phyloP scores from a whole-genome alignment of 2,113 vertebrate genomes.

The Thamnaconus septentrionalis region DNA sequence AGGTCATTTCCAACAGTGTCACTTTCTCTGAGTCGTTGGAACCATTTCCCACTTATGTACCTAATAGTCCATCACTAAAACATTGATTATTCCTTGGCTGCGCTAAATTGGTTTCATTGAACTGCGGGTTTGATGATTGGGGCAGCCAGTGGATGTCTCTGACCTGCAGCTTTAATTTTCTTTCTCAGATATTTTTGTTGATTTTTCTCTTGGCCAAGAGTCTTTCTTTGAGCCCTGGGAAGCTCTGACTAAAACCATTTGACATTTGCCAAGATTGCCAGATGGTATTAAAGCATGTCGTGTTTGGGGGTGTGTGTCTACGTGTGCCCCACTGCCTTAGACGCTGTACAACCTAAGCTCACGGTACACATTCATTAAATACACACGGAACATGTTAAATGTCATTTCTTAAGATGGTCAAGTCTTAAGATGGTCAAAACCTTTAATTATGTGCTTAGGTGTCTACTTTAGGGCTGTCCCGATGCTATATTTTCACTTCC shows the following conservation, averaged over 20 bases:
- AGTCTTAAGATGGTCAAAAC: too few relatives aligned
- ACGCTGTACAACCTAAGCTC: not conserved
- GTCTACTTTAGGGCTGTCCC: too few relatives aligned
- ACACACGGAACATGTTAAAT: slow-evolving; percentile 1
- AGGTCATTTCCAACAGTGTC: too few relatives aligned
- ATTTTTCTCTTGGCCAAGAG: slow-evolving; percentile 30
- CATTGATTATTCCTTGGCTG: slow-evolving; percentile 7
- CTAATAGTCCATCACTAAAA: slow-evolving; percentile 2
- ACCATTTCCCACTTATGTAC: too few relatives aligned
- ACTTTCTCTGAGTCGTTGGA: not conserved
- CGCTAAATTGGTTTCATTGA: slow-evolving; percentile 13
- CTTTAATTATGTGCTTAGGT: too few relatives aligned
- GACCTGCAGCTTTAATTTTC: slow-evolving; percentile 27
- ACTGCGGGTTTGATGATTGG: slow-evolving; percentile 9
- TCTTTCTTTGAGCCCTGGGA: slow-evolving; percentile 11
- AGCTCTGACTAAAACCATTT: slow-evolving; percentile 26
- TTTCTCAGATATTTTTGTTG: slow-evolving; percentile 28
- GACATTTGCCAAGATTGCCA: slow-evolving; percentile 46
- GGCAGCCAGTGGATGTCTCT: not conserved
- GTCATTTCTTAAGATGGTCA: not conserved
- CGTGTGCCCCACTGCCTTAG: not conserved
- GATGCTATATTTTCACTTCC: too few relatives aligned
- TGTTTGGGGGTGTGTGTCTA: not conserved
- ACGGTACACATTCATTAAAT: slow-evolving; percentile 9
- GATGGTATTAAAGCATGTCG: slow-evolving; percentile 36